Conservation (phyloP, 2,797 vertebrate genomes). For the Meda fulgida region DNA sequence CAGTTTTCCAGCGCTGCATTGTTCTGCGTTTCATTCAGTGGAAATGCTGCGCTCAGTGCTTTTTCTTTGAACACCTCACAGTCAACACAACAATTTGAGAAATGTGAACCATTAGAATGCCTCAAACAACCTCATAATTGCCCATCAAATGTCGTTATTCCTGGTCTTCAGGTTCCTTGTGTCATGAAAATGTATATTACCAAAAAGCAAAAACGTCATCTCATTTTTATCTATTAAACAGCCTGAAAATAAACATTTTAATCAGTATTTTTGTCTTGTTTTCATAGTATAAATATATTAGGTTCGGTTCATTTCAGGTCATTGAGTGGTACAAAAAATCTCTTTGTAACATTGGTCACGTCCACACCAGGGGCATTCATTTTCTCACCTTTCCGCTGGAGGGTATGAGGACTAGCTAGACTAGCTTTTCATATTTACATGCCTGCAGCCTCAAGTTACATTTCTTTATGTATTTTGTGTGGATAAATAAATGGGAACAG, state of each 20-base stretch:
- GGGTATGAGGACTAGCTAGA: constrained; percentile 32
- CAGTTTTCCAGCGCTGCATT: constrained; percentile 8
- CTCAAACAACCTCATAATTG: no score
- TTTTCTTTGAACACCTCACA: constrained; percentile 26
- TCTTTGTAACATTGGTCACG: not conserved
- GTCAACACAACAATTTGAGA: no score
- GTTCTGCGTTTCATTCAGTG: constrained; percentile 6
- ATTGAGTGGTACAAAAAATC: not conserved
- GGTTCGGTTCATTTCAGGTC: not conserved
- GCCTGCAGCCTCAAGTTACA: not conserved
- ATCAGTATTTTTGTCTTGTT: no score
- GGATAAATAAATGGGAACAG: not conserved
- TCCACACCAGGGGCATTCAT: not conserved
- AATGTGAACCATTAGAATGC: no score
- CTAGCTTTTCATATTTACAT: not conserved
- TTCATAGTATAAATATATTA: no score
- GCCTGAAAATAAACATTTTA: no score
- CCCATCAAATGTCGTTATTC: no score
- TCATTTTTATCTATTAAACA: no score
- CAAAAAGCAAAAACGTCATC: no score
- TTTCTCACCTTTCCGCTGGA: constrained; percentile 18
- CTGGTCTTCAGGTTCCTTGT: no score
- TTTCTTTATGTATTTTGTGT: not conserved
- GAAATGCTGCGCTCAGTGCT: constrained; percentile 26
- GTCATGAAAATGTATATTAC: no score